phyloP scores from a whole-genome alignment of 2,888 invertebrate genomes.

The Pilophorus perplexus region DNA sequence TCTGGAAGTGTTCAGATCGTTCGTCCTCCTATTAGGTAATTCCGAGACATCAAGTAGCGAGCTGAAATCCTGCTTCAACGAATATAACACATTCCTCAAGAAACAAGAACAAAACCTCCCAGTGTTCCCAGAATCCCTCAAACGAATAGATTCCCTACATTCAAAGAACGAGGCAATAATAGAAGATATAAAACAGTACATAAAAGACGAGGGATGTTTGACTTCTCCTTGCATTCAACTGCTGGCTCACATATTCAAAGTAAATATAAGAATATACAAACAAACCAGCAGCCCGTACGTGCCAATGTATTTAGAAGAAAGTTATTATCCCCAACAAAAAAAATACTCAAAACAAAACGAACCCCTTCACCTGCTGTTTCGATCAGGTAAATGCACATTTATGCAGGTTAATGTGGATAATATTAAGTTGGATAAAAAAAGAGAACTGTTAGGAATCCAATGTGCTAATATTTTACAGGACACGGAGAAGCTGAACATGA shows the following conservation, averaged over 20 bases:
- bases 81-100: neutral
- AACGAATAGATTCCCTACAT: no score
- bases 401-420: neutral
- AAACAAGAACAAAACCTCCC: neutral
- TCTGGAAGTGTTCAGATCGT: neutral
- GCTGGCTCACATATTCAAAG: neutral
- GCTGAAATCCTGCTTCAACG: neutral
- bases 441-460: neutral
- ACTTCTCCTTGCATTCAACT: no score
- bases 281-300: neutral
- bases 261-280: neutral
- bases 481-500: neutral
- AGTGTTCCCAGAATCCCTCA: neutral
- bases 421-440: neutral
- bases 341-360: neutral
- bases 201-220: no score
- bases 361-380: neutral
- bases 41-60: neutral
- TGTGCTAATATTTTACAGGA: neutral
- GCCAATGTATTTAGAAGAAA: no score
- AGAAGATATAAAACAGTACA: no score
- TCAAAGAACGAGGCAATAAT: no score
- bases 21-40: neutral
- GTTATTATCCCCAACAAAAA: no score
- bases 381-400: neutral